phyloP scores from a whole-genome alignment of 2,888 invertebrate species.

The Platycheirus albimanus region DNA sequence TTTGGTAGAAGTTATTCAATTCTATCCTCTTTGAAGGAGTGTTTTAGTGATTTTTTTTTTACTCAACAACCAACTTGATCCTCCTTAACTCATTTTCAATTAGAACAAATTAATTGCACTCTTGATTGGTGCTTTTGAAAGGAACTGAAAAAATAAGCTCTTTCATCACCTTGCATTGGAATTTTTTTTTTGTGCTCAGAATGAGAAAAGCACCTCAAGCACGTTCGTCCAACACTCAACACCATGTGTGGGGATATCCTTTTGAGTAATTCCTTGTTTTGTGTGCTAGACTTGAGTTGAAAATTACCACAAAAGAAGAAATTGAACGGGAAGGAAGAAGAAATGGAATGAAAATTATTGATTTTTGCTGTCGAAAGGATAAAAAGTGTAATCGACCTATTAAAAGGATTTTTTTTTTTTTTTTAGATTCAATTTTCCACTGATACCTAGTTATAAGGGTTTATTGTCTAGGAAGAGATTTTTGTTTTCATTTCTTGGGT shows the following conservation, averaged over 20 bases:
- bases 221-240: conserved; percentile 15
- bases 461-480: no score
- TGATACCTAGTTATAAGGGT: no score
- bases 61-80: background rate
- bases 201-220: conserved; percentile 31
- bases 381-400: background rate
- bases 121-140: conserved; percentile 37
- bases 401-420: background rate
- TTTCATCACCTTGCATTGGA: conserved; percentile 4
- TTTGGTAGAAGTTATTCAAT: no score
- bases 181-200: background rate
- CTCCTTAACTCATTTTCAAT: conserved; percentile 45
- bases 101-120: conserved; percentile 68
- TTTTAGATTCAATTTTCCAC: background rate
- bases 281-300: background rate
- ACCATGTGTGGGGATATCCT: background rate
- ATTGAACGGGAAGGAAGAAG: background rate
- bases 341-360: background rate
- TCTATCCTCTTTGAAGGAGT: background rate
- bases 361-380: background rate
- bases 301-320: background rate
- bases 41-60: background rate
- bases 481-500: no score
- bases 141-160: conserved; percentile 14
- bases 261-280: background rate